Conservation (phyloP, 2,113 vertebrate species). For the Pyxicephalus adspersus region DNA sequence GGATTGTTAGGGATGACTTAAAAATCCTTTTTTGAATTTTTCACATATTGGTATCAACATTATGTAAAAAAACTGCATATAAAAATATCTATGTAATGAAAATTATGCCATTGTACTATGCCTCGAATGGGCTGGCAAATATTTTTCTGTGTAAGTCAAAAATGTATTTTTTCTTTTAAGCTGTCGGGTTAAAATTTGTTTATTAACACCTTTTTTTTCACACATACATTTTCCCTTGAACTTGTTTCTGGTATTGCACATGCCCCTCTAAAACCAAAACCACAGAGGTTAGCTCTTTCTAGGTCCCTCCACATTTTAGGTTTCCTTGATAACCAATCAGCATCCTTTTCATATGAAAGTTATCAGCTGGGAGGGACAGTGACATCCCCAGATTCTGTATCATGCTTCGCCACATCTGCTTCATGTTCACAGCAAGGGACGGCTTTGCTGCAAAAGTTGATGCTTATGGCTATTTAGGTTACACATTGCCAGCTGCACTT, state of each 20-base stretch:
- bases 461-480: constrained; percentile 22
- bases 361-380: background rate
- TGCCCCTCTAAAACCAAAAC: constrained; percentile 4
- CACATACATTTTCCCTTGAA: background rate
- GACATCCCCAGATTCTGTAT: constrained; percentile 4
- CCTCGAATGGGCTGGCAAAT: too few relatives aligned
- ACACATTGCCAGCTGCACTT: background rate
- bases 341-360: constrained; percentile 7
- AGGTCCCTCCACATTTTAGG: background rate
- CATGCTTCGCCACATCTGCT: background rate
- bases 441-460: background rate
- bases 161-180: background rate
- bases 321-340: background rate
- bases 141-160: background rate
- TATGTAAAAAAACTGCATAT: too few relatives aligned
- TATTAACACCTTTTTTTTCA: background rate
- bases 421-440: background rate
- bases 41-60: too few relatives aligned
- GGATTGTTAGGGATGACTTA: too few relatives aligned
- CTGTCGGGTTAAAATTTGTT: background rate
- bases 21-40: too few relatives aligned
- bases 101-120: too few relatives aligned
- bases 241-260: background rate
- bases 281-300: constrained; percentile 5
- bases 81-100: too few relatives aligned